Evolutionary conservation across 1,140 invertebrate genomes (phyloP), one percentile per base, ranked within the genome.

Genomic region (Elymnias hypermnestra): DNA sequence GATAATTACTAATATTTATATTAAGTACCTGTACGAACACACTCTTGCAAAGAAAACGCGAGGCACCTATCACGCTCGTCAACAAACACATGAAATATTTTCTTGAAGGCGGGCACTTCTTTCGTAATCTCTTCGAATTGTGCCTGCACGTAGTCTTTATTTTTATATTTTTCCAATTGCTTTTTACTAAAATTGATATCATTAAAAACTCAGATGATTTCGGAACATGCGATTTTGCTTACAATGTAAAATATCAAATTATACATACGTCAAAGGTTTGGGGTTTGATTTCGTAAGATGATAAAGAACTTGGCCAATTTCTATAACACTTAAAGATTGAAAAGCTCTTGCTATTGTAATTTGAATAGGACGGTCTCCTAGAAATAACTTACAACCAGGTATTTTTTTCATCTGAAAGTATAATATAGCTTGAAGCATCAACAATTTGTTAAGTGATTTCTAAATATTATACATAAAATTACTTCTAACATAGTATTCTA

Each of bases 91-190:
- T 93, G 77, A 49, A 83, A 85, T 54, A 85, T 83, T 48, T 85
- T 90, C 42, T 92, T 93, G 13, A 99, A 89, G 2, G 92, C 92
- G 1, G 98, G 98, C 83, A 94, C 98, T 69, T 98, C 92, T 37
- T 90, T 93, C 4, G 93, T 92, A 88, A 99, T 93, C 76, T 98
- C 94, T 23, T 92, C 90, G 61, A 99, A 89, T 64, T 99, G 88
- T 70, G 96, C 91, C 70, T 98, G 95, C n/a, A 99, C 73, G 43
- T 98, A 88, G 81, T 98, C 96, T 57, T 91, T 91, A 57, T 95
- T 89, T 85, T 98, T 99, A 72, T 94, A 97, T 57, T 91, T 91
- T 81, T 99, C 97, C 12, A 98, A 91, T 57, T 97, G 95, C 69
- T 95, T 91, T 65, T 93, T 92, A 55, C 91, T 95, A n/a, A n/a